Evolutionary conservation across 2,113 vertebrate species (phyloP).

Genomic region (Barnardius zonarius): DNA sequence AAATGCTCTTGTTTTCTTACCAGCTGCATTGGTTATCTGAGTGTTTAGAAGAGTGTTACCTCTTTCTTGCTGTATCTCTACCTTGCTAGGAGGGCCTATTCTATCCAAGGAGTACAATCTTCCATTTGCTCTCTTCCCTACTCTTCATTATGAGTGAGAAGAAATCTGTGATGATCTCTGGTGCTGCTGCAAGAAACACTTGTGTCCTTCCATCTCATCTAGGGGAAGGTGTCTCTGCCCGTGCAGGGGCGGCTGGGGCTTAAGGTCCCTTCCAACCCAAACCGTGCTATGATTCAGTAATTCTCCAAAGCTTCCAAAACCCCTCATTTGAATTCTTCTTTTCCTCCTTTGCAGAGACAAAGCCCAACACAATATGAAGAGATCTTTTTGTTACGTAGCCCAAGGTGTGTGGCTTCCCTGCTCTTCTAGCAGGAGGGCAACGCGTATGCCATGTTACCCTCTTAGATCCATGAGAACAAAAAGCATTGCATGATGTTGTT

Average conservation of each 20-base stretch:
- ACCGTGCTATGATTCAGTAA: not conserved
- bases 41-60: not conserved
- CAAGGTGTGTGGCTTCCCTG: not conserved
- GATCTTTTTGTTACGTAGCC: not conserved
- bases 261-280: not conserved
- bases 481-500: fast-evolving
- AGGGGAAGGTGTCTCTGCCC: not conserved
- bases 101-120: not conserved
- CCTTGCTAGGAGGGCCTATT: not conserved
- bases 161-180: not conserved
- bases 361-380: not conserved
- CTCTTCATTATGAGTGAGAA: fast-evolving
- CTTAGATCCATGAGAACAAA: not conserved
- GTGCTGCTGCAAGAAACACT: not conserved
- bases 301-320: not conserved
- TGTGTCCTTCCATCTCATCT: not conserved
- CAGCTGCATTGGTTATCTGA: not conserved
- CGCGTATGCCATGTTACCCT: fast-evolving
- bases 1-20: not conserved
- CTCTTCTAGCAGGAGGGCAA: not conserved
- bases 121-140: not conserved
- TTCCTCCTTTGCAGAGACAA: not conserved
- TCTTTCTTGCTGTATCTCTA: not conserved
- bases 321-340: not conserved
- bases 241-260: not conserved